A percentile compares a stretch with the other conserved stretches of the same genome.
Evolutionary conservation across 2,888 invertebrate species (phyloP).

Genomic region (Dione juno): DNA sequence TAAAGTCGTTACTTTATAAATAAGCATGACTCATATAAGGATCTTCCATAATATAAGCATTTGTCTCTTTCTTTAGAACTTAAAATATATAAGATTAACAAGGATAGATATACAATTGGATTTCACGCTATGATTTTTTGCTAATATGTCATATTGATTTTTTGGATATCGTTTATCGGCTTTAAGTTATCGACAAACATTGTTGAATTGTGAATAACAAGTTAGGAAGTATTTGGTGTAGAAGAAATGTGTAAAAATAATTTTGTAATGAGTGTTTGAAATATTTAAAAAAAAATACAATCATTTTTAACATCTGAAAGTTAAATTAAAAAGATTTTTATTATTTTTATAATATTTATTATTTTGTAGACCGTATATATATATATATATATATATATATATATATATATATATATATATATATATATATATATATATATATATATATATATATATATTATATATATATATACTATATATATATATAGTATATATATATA

Average conservation of each 20-base stretch:
- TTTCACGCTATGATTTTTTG: conserved; percentile 8
- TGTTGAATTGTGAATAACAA: conserved; percentile 12
- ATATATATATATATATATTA: too few species aligned
- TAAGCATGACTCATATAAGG: conserved; percentile 39
- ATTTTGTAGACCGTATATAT: too few species aligned
- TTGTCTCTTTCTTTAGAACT: conserved; percentile 7
- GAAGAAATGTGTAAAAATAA: not conserved
- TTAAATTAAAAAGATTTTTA: too few species aligned
- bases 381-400: too few species aligned
- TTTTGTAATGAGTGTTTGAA: not conserved
- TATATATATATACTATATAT: too few species aligned
- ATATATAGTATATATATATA: too few species aligned
- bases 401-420: too few species aligned
- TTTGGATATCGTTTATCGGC: conserved; percentile 10
- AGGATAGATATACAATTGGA: conserved; percentile 17
- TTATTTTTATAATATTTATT: too few species aligned
- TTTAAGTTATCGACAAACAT: not conserved
- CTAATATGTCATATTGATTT: conserved; percentile 5
- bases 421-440: too few species aligned
- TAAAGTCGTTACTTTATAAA: conserved; percentile 39
- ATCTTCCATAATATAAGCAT: conserved; percentile 25
- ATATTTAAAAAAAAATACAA: too few species aligned
- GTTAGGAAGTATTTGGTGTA: not conserved
- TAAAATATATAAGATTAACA: not conserved
- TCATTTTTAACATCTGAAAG: too few species aligned